Percentiles rank a stretch among this genome's conserved stretches.
Evolutionary conservation across 2,888 invertebrate genomes (phyloP).

Genomic region (Chrysina gloriosa): DNA sequence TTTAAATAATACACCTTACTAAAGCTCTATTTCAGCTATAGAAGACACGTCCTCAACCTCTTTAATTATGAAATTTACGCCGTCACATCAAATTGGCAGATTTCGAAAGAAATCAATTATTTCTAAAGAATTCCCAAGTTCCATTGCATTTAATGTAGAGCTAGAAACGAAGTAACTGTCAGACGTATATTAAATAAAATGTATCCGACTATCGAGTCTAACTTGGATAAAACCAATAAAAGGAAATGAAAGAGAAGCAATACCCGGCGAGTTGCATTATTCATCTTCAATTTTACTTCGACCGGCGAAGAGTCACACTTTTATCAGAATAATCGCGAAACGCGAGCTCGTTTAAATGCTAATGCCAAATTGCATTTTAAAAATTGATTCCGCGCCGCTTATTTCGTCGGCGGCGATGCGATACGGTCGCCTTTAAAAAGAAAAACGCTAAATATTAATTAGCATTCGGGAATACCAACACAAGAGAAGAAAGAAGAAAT

Average conservation of each 20-base stretch:
- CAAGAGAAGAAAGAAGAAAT: neutral
- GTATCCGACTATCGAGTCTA: neutral
- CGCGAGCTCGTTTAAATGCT: slow-evolving; percentile 29
- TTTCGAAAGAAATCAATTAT: no score
- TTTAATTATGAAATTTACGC: no score
- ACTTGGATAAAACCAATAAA: neutral
- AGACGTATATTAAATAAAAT: no score
- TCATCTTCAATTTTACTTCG: slow-evolving; percentile 24
- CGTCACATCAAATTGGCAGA: no score
- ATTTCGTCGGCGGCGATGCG: neutral
- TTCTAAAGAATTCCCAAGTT: no score
- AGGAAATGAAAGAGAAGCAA: slow-evolving; percentile 8
- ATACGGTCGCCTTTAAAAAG: neutral
- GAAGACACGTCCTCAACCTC: no score
- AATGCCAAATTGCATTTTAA: slow-evolving; percentile 32
- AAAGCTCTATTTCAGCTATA: no score
- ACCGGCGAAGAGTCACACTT: neutral
- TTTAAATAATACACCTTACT: no score
- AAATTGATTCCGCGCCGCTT: slow-evolving; percentile 21
- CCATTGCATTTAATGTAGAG: no score
- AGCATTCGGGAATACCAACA: neutral
- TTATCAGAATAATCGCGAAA: slow-evolving; percentile 8
- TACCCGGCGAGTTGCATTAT: slow-evolving; percentile 14
- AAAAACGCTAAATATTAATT: slow-evolving; percentile 27
- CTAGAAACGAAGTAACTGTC: no score